Base-by-base conservation (phyloP, 1,140 invertebrate species). In the Branchinecta lindahli region DNA sequence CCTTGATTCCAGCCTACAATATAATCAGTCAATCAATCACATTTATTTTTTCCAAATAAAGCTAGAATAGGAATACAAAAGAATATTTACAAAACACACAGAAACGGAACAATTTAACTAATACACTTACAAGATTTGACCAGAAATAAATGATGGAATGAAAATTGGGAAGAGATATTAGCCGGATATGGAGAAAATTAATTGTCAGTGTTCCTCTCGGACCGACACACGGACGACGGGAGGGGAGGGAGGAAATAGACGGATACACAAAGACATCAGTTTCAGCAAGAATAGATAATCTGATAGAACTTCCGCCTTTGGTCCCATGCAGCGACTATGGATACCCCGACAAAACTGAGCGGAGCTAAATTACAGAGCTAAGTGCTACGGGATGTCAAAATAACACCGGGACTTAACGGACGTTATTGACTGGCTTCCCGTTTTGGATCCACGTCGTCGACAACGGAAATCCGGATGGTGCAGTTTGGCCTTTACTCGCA, bases 1-100 rank as follows among this genome's bases (percentile, higher is more conserved):
- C 90, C 68, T 84, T 86, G 33, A 91, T 85, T n/a, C 85, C 82
- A 74, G 79, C 81, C 85, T 86, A 73, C 45, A 77, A 78, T 33
- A 33, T 33, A 33, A 5, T n/a, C n/a, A n/a, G n/a, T n/a, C n/a
- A n/a, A n/a, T n/a, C n/a, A n/a, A n/a, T n/a, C n/a, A n/a, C n/a
- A n/a, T n/a, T n/a, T n/a, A n/a, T n/a, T n/a, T n/a, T n/a, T n/a
- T n/a, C n/a, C n/a, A n/a, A n/a, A n/a, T n/a, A n/a, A n/a, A n/a
- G n/a, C n/a, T n/a, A n/a, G n/a, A n/a, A n/a, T n/a, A n/a, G n/a
- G n/a, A n/a, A n/a, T n/a, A n/a, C n/a, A n/a, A n/a, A n/a, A n/a
- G n/a, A n/a, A n/a, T n/a, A n/a, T n/a, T n/a, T n/a, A n/a, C n/a
- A n/a, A n/a, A n/a, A n/a, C n/a, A n/a, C n/a, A n/a, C n/a, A n/a